Evolutionary conservation across 1,140 invertebrate species (phyloP), one percentile per base, ranked within the genome.

Genomic region (Idris sp.): DNA sequence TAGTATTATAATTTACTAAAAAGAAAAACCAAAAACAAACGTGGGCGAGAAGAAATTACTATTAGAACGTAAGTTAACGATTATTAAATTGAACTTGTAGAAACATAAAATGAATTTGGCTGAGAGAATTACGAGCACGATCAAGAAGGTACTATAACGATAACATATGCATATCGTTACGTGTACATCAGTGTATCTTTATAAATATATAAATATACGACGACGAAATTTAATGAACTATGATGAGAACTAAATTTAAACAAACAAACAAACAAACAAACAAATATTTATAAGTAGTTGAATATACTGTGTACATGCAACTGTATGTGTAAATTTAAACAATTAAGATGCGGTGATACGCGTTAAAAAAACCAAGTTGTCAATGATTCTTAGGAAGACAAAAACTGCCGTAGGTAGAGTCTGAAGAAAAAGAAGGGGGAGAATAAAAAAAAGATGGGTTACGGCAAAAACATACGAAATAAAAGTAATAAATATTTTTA

Each of bases 401-500:
- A 67, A 65, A 65, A 68, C 31, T 59, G 54, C 65, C 64, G 58
- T 62, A 54, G 44, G 49, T 56, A 43, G 49, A 5, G 31, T 2
- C 2, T 4, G 13, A 13, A 18, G 25, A 40, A 35, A 44, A 48
- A 7, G n/a, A 25, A 41, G 11, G 28, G n/a, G 4, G 28, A 51
- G 40, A 41, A 14, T 31, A 38, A 16, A 19, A 30, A 46, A 11
- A 51, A 56, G 13, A 41, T 64, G 13, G 38, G 16, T 13, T n/a
- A 8, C 31, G 41, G 25, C 11, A 13, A 22, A 2, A 13, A 38
- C 35, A 40, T 44, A 53, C 59, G 53, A 58, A 79, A 58, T 71
- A 78, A 73, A 81, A 79, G 78, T 83, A 85, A 84, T 82, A 82
- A 84, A 76, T 85, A 86, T 83, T 85, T 83, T 74, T 84, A 84